Evolutionary conservation across 1,140 invertebrate genomes (phyloP).

Genomic region (Sarcophaga peregrina): DNA sequence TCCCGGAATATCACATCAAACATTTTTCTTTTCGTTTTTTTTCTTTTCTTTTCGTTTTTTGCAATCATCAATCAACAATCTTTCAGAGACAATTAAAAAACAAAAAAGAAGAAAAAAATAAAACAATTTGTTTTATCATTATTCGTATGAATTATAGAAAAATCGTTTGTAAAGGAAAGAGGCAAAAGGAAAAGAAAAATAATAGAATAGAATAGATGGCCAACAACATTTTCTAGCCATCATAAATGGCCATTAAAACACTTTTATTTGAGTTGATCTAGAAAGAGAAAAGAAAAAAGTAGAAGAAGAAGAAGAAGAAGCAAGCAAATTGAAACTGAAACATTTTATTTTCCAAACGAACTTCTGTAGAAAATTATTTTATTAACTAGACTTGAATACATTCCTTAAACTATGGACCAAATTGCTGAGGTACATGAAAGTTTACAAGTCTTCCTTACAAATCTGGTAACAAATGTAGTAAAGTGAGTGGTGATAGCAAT

Average conservation of each 20-base stretch:
- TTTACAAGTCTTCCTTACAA: slow-evolving; percentile 17
- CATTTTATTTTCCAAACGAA: not conserved
- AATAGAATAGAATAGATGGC: no score
- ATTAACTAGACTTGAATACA: slow-evolving; percentile 28
- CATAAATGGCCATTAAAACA: no score
- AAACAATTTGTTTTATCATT: no score
- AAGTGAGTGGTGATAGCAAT: not conserved
- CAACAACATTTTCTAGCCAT: no score
- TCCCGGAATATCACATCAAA: not conserved
- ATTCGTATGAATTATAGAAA: no score
- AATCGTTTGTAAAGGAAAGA: no score
- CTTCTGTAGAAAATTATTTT: slow-evolving; percentile 32
- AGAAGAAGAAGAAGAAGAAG: not conserved
- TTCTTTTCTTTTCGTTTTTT: no score
- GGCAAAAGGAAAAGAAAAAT: no score
- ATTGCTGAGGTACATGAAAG: slow-evolving; percentile 10
- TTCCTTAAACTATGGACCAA: not conserved
- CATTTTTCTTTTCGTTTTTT: not conserved
- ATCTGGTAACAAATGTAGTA: not conserved
- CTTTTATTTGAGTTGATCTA: no score
- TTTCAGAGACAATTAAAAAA: no score
- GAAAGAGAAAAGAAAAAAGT: not conserved
- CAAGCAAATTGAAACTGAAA: not conserved
- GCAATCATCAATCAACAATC: no score
- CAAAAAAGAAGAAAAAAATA: no score